A percentile compares a stretch with the other conserved stretches of the same genome.
These are phyloP conservation scores for Dioctria rufipes DNA, from an alignment of 2,888 invertebrate species.

Conservation along the genomic window DNA sequence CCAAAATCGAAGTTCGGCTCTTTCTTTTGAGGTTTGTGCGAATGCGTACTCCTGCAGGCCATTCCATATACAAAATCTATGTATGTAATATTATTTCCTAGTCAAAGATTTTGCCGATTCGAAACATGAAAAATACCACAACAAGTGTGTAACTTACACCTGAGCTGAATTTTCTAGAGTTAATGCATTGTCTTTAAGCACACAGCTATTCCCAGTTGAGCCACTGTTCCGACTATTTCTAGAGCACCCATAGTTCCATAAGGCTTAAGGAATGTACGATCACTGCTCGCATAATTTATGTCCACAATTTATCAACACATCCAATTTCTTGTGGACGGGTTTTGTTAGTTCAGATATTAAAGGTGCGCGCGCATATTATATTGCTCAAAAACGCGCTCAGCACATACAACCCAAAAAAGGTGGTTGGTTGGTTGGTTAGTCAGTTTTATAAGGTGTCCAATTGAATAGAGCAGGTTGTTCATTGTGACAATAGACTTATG, in stretches of 20 bases:
- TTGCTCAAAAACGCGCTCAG: constrained; percentile 42
- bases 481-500: constrained; percentile 44
- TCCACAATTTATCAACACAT: constrained; percentile 54
- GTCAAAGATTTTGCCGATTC: constrained; percentile 32
- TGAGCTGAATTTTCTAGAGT: neutral
- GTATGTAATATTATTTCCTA: constrained; percentile 52
- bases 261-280: constrained; percentile 37
- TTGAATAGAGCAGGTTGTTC: constrained; percentile 39
- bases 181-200: constrained; percentile 38
- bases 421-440: neutral
- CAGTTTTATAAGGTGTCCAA: constrained; percentile 34
- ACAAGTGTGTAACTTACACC: constrained; percentile 49
- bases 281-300: constrained; percentile 49
- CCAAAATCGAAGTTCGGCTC: constrained; percentile 56
- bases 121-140: constrained; percentile 29
- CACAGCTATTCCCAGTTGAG: constrained; percentile 19
- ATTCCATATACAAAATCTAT: neutral
- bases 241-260: constrained; percentile 39
- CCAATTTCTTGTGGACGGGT: constrained; percentile 17
- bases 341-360: constrained; percentile 53
- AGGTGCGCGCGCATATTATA: constrained; percentile 56
- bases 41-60: constrained; percentile 51
- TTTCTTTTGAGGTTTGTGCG: constrained; percentile 58
- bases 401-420: constrained; percentile 27
- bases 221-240: constrained; percentile 2